Evolutionary conservation across 2,888 invertebrate genomes (phyloP).

Genomic region (Elgonia sp.): DNA sequence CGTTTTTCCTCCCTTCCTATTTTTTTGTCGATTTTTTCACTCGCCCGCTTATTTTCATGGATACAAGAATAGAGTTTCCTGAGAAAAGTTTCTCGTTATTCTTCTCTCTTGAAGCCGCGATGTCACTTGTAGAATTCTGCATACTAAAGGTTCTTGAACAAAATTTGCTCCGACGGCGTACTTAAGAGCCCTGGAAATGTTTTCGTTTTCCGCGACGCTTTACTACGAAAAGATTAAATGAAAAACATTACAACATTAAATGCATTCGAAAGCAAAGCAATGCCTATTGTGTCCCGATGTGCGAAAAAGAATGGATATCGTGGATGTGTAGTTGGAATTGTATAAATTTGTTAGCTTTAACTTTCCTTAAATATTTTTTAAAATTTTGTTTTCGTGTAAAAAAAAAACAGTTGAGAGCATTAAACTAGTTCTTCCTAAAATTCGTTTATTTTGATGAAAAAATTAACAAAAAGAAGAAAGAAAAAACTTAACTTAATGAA

Average conservation of each 20-base stretch:
- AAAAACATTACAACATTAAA: constrained; percentile 51
- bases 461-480: background rate
- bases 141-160: constrained; percentile 72
- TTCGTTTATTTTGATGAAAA: too few relatives aligned
- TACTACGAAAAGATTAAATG: constrained; percentile 51
- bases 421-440: too few relatives aligned
- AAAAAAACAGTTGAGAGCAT: too few relatives aligned
- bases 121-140: constrained; percentile 74
- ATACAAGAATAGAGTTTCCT: constrained; percentile 73
- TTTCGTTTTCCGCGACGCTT: constrained; percentile 48
- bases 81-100: constrained; percentile 76
- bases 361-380: background rate
- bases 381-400: too few relatives aligned
- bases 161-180: constrained; percentile 69
- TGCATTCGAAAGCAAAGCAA: constrained; percentile 23
- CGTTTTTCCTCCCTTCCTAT: background rate
- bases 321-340: background rate
- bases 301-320: background rate
- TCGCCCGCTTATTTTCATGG: constrained; percentile 72
- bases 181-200: constrained; percentile 68
- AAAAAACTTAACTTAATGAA: too few relatives aligned
- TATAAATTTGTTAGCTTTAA: background rate
- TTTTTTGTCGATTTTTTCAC: constrained; percentile 63
- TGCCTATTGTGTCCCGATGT: background rate
- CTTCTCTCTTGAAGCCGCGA: constrained; percentile 69